Conservation (phyloP, 53 echinoderm and acorn worm genomes). For the Patiria pectinifera region DNA sequence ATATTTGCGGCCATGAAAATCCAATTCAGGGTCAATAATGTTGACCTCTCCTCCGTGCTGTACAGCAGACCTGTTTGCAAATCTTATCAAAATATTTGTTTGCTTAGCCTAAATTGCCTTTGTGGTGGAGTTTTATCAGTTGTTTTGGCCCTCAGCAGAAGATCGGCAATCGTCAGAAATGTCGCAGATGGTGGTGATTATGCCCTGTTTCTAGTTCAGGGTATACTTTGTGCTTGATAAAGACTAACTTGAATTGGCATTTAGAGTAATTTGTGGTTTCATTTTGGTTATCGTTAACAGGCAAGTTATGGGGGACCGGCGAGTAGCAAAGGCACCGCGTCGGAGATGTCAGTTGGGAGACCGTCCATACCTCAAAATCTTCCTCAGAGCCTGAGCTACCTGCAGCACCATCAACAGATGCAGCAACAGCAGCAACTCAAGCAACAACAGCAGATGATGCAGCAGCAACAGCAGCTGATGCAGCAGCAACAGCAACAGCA, state of each 20-base stretch:
- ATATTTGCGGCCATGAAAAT: neutral
- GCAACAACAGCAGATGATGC: slow-evolving; percentile 36
- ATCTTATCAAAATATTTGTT: slow-evolving; percentile 45
- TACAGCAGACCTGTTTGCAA: neutral
- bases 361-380: slow-evolving; percentile 73
- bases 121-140: slow-evolving; percentile 33
- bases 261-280: neutral
- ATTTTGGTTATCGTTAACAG: slow-evolving; percentile 33
- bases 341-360: slow-evolving; percentile 58
- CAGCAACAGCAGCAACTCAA: slow-evolving; percentile 10
- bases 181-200: neutral
- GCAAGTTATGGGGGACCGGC: slow-evolving; percentile 56
- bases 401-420: slow-evolving; percentile 40
- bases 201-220: neutral
- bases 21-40: neutral
- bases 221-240: neutral
- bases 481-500: slow-evolving; percentile 27
- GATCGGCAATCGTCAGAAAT: neutral
- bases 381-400: slow-evolving; percentile 53
- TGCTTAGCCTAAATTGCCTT: slow-evolving; percentile 30
- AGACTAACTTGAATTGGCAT: neutral
- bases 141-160: neutral
- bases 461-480: slow-evolving; percentile 5
- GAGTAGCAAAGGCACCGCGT: slow-evolving; percentile 40
- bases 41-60: neutral